Conservation (phyloP, 2,113 vertebrate genomes). For the Uria aalge region DNA sequence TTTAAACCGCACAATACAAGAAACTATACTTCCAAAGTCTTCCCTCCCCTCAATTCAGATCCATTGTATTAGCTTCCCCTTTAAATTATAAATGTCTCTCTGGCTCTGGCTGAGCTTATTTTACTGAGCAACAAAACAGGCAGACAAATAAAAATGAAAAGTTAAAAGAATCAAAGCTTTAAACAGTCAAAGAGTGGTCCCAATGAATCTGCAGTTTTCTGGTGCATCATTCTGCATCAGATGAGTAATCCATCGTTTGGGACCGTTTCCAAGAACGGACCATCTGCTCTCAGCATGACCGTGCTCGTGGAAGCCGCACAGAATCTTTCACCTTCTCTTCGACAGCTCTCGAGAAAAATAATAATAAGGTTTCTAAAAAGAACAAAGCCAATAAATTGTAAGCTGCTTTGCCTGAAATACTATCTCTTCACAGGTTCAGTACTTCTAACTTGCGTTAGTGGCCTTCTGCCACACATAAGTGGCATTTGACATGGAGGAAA, state of each 20-base stretch:
- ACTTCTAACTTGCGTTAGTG: background rate
- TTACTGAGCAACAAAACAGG: background rate
- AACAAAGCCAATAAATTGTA: background rate
- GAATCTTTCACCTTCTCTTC: slow-evolving; percentile 48
- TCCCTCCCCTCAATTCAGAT: background rate
- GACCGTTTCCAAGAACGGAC: slow-evolving; percentile 55
- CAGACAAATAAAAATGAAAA: background rate
- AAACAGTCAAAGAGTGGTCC: slow-evolving; percentile 31
- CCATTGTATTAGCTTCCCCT: background rate
- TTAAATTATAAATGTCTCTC: background rate
- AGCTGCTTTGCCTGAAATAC: slow-evolving; percentile 30
- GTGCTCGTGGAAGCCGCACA: background rate
- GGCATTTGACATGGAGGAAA: slow-evolving; percentile 25
- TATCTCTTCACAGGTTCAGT: background rate
- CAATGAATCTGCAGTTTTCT: slow-evolving; percentile 57
- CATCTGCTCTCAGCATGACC: slow-evolving; percentile 60
- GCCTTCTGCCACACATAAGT: slow-evolving; percentile 4
- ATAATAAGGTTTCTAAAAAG: background rate
- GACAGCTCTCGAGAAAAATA: slow-evolving; percentile 39
- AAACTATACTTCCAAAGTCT: background rate
- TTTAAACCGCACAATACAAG: background rate
- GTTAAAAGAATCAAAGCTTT: background rate
- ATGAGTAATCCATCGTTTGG: slow-evolving; percentile 58
- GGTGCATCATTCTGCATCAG: slow-evolving; percentile 51
- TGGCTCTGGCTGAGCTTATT: background rate